Conservation (phyloP, 53 echinoderm and acorn worm genomes). For the Apostichopus leukothele region DNA sequence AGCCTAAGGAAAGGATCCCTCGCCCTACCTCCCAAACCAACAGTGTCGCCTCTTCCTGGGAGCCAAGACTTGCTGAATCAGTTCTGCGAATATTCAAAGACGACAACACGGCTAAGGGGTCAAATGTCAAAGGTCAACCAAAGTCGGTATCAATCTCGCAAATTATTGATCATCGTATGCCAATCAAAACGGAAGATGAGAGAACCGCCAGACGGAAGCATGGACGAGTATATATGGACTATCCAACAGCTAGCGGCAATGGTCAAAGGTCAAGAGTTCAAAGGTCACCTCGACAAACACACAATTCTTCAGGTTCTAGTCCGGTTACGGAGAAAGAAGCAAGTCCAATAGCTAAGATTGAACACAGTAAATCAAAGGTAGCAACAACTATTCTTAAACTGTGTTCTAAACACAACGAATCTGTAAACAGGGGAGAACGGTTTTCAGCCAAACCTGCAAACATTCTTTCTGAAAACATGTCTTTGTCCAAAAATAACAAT, state of each 20-base stretch:
- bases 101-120: background rate
- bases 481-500: background rate
- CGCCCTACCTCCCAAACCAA: background rate
- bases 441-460: background rate
- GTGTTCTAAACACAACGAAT: slow-evolving; percentile 13
- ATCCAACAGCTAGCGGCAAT: background rate
- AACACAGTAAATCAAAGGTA: background rate
- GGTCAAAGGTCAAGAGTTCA: slow-evolving; percentile 10
- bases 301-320: background rate
- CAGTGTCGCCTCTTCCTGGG: background rate
- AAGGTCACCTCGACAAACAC: background rate
- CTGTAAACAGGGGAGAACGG: background rate
- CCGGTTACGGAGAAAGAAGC: background rate
- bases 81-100: background rate
- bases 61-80: slow-evolving; percentile 1
- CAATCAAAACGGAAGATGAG: background rate
- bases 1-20: background rate
- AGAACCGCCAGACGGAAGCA: background rate
- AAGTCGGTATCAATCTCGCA: slow-evolving; percentile 9
- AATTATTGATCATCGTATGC: background rate
- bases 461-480: background rate
- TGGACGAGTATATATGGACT: background rate
- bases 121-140: background rate
- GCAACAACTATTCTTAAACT: background rate
- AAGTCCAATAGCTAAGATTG: background rate